Evolutionary conservation across 1,140 invertebrate genomes (phyloP), one percentile per base, ranked within the genome.

Genomic region (Tenebrio molitor): DNA sequence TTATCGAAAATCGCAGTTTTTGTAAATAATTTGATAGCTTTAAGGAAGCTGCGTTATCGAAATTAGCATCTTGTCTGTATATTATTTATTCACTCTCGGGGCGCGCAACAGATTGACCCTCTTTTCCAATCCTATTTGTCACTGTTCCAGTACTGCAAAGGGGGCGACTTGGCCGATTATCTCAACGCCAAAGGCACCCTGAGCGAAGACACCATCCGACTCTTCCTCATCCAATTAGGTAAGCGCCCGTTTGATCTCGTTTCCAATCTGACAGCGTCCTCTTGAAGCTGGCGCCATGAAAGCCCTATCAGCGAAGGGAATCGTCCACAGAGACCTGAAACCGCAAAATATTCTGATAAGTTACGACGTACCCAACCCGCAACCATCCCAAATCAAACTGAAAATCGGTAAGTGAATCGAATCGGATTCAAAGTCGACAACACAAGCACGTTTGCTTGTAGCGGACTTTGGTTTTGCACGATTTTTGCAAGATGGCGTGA

Each of bases 381-480:
- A 93, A 66, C 95, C 96, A 39, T 90, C 92, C 74, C 94, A 98
- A 83, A 97, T 99, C 72, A 93, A 90, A 53, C 88, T 99, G 8
- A 99, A 99, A 90, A 97, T 97, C 80, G 94, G 93, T 95, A 87
- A 85, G 77, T 80, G 50, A 10, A 25, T 36, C 50, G 10, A 44
- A 8, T 12, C 36, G 14, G n/a, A n/a, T n/a, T n/a, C n/a, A n/a
- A n/a, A n/a, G n/a, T 33, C 1, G 29, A 12, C 29, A 34, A 16
- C 34, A 4, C n/a, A 58, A 7, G 19, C 41, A 17, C 10, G 41
- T 62, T 76, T 44, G 78, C 73, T 88, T 88, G 75, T 84, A 95
- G 97, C 98, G 80, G 98, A 99, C 87, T 99, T 99, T 89, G 98
- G 98, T 14, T 99, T 99, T 87, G 98, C 98, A 21, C 88, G 98